Conservation (phyloP, 2,888 invertebrate genomes). For the Conistra vaccinii region DNA sequence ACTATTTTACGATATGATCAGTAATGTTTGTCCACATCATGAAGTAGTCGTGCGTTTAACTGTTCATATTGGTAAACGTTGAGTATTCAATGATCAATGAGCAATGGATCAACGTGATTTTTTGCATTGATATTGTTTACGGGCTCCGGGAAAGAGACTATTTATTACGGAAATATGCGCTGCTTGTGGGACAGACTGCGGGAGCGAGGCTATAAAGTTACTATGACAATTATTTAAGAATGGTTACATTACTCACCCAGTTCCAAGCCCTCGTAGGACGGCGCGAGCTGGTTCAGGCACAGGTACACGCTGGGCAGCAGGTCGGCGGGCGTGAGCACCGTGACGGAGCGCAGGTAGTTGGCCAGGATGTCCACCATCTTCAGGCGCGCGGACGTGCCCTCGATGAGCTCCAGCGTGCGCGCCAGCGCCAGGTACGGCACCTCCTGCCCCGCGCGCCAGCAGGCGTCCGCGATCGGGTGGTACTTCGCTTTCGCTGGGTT, state of each 20-base stretch:
- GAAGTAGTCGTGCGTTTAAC: too few species aligned
- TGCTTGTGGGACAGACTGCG: too few species aligned
- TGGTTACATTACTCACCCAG: constrained; percentile 88
- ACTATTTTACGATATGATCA: too few species aligned
- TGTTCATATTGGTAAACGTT: too few species aligned
- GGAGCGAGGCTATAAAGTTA: too few species aligned
- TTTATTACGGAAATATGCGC: too few species aligned
- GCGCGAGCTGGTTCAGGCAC: constrained; percentile 98
- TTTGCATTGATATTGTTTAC: too few species aligned
- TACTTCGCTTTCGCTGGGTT: constrained; percentile 94
- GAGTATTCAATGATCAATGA: too few species aligned
- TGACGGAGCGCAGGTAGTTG: constrained; percentile 97
- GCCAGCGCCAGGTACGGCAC: constrained; percentile 98
- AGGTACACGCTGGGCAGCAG: constrained; percentile 97
- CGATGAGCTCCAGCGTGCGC: constrained; percentile 97
- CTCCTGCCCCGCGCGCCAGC: constrained; percentile 94
- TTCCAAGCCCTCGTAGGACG: constrained; percentile 95
- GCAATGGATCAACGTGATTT: too few species aligned
- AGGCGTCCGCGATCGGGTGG: constrained; percentile 96
- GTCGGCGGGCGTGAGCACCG: constrained; percentile 96
- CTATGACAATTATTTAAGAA: too few species aligned
- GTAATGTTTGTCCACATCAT: too few species aligned
- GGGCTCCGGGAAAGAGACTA: too few species aligned
- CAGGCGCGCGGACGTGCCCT: constrained; percentile 95
- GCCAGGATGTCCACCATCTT: constrained; percentile 97